Conservation (phyloP, 2,797 vertebrate genomes). For the Danio kyathit region DNA sequence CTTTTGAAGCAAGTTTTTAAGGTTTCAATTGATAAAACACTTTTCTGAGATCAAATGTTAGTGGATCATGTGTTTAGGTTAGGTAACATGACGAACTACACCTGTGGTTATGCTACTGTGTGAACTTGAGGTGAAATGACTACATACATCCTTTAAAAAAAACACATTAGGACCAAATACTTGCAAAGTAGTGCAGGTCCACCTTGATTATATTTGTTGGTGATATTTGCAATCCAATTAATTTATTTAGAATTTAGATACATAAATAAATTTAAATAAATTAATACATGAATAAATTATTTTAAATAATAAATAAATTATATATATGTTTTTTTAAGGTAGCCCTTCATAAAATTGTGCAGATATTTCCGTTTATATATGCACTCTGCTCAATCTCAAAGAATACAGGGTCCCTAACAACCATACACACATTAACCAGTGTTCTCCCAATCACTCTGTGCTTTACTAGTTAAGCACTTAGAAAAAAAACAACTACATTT, state of each 20-base stretch:
- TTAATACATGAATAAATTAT: no score
- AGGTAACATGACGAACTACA: not conserved
- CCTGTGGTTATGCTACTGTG: not conserved
- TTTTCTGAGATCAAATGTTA: not conserved
- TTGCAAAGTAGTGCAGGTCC: not conserved
- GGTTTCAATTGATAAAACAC: not conserved
- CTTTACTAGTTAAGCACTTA: conserved; percentile 71
- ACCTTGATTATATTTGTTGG: not conserved
- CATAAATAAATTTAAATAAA: no score
- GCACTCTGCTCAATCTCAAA: conserved; percentile 13
- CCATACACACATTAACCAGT: conserved; percentile 58
- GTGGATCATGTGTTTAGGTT: not conserved
- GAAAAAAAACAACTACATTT: no score
- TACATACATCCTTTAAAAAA: not conserved
- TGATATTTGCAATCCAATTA: not conserved
- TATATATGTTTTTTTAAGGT: no score
- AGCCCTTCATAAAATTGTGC: not conserved
- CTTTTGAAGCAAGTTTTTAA: not conserved
- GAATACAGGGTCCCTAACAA: conserved; percentile 54
- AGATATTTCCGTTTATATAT: conserved; percentile 1
- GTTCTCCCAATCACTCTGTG: conserved; percentile 68
- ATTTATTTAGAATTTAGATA: no score
- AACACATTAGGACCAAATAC: not conserved
- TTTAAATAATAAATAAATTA: no score
- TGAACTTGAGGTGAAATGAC: not conserved